Conservation (phyloP, 2,113 vertebrate species). For the Charina bottae region DNA sequence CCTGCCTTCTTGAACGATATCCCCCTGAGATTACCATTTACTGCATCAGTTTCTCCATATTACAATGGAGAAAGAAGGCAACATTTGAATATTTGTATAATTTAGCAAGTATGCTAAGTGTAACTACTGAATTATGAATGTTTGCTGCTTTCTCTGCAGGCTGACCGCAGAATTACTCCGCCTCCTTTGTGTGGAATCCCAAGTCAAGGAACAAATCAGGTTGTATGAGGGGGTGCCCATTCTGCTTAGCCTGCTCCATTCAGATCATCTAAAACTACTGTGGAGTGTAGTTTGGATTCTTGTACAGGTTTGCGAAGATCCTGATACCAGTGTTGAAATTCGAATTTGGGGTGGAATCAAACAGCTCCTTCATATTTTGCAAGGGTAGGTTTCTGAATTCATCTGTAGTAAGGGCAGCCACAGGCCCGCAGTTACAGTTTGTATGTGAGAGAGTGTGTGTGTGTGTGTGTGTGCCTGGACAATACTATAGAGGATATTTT, state of each 20-base stretch:
- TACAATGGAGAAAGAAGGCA: neutral
- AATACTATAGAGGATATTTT: too few species aligned
- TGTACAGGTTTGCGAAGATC: conserved; percentile 89
- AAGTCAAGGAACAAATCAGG: conserved; percentile 84
- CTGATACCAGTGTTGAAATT: conserved; percentile 82
- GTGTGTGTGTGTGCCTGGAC: too few species aligned
- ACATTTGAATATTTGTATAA: conserved; percentile 2
- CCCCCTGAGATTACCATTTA: neutral
- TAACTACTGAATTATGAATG: neutral
- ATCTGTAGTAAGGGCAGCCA: neutral
- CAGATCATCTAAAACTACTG: conserved; percentile 83
- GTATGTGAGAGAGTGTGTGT: neutral
- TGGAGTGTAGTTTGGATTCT: conserved; percentile 89
- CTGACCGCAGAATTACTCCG: conserved; percentile 85
- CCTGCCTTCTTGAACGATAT: neutral
- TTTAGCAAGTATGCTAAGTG: neutral
- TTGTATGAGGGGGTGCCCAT: conserved; percentile 82
- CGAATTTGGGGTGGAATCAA: conserved; percentile 88
- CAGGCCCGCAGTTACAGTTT: neutral
- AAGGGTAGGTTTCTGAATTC: conserved; percentile 69
- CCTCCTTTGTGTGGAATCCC: conserved; percentile 80
- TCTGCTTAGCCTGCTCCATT: conserved; percentile 86
- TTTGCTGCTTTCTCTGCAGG: conserved; percentile 56
- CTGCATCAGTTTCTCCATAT: neutral
- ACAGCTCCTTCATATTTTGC: conserved; percentile 86